Evolutionary conservation across 2,113 vertebrate genomes (phyloP).

Genomic region (Mirounga angustirostris): DNA sequence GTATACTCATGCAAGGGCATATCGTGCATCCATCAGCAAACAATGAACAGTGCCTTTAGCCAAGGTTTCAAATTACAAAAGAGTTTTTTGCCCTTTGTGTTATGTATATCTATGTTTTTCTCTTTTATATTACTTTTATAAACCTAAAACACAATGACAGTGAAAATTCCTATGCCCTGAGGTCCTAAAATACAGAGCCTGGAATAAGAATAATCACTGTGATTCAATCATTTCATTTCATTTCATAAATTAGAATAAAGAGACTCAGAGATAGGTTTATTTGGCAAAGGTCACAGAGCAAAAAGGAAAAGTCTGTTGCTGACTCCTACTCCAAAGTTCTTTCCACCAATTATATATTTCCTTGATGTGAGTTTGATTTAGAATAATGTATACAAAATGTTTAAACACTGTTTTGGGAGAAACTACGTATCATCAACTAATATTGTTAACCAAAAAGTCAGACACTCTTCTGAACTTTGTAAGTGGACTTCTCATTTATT

Average conservation of each 20-base stretch:
- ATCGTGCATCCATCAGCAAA: background rate
- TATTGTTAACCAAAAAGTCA: background rate
- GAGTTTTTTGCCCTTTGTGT: background rate
- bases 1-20: background rate
- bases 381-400: background rate
- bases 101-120: background rate
- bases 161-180: background rate
- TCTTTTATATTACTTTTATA: background rate
- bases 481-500: background rate
- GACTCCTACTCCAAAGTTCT: background rate
- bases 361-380: background rate
- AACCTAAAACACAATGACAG: background rate
- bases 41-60: background rate
- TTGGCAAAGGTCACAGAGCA: background rate
- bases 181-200: background rate
- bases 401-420: background rate
- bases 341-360: background rate
- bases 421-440: background rate
- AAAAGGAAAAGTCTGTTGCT: background rate
- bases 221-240: background rate
- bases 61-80: background rate
- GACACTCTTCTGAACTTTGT: background rate
- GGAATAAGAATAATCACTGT: background rate
- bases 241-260: background rate
- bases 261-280: background rate